These are phyloP conservation scores for Mythimna loreyi DNA, from an alignment of 2,888 invertebrate species.

Conservation along the genomic window DNA sequence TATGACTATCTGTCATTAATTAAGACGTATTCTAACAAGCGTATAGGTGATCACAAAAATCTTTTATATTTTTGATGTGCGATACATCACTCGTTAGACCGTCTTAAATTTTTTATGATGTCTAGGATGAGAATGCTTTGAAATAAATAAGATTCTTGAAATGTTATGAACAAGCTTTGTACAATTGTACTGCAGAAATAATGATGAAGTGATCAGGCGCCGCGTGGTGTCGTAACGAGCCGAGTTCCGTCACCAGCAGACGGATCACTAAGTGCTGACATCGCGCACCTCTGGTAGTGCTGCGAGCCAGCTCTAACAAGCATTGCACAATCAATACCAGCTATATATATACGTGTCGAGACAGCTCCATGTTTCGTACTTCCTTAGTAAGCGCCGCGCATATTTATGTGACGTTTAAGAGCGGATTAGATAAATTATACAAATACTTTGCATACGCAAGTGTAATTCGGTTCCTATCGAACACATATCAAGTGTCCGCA, in stretches of 20 bases:
- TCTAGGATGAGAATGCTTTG: constrained; percentile 44
- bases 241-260: constrained; percentile 61
- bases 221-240: constrained; percentile 67
- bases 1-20: constrained; percentile 53
- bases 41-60: constrained; percentile 43
- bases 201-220: constrained; percentile 60
- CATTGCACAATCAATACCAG: constrained; percentile 72
- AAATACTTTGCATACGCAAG: constrained; percentile 47
- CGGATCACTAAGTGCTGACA: constrained; percentile 66
- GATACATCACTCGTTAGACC: constrained; percentile 41
- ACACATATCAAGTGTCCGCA: constrained; percentile 35
- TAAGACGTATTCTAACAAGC: constrained; percentile 51
- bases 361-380: constrained; percentile 71
- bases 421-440: constrained; percentile 72
- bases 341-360: constrained; percentile 69
- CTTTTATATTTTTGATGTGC: constrained; percentile 52
- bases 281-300: constrained; percentile 43
- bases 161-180: constrained; percentile 23
- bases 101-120: constrained; percentile 54
- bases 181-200: constrained; percentile 29
- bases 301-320: constrained; percentile 51
- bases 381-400: constrained; percentile 69
- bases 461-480: constrained; percentile 48
- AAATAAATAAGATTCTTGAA: constrained; percentile 39
- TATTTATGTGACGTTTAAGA: constrained; percentile 77